Conservation (phyloP, 1,140 invertebrate genomes). For the Neodiprion lecontei region DNA sequence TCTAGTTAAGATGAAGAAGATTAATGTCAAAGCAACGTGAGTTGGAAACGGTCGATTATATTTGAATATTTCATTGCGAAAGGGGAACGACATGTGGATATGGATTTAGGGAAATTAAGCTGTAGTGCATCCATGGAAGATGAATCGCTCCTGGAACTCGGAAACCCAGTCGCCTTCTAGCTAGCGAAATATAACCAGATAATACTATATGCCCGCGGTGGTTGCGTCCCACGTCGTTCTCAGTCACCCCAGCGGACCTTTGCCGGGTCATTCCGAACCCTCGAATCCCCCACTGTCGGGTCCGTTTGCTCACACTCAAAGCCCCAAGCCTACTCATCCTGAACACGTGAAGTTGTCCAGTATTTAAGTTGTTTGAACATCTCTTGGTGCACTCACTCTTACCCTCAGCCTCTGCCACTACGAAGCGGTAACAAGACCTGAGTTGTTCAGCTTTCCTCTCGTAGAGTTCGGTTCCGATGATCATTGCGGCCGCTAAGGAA, state of each 20-base stretch:
- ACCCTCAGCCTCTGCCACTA: constrained; percentile 22
- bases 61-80: too few species aligned
- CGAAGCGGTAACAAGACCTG: not conserved
- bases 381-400: constrained; percentile 9
- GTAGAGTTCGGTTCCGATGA: not conserved
- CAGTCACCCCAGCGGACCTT: not conserved
- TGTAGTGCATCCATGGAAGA: too few species aligned
- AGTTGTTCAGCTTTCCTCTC: not conserved
- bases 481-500: constrained; percentile 1
- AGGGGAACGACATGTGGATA: too few species aligned
- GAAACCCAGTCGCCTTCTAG: not conserved
- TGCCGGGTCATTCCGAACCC: not conserved
- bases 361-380: constrained; percentile 37
- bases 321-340: not conserved
- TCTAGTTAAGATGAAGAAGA: too few species aligned
- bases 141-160: too few species aligned
- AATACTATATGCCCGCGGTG: not conserved
- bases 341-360: constrained; percentile 14
- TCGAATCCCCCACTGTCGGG: constrained; percentile 32
- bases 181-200: constrained; percentile 10
- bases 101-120: too few species aligned
- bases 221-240: not conserved
- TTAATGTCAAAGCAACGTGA: too few species aligned
- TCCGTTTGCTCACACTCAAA: constrained; percentile 1
- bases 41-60: too few species aligned